Evolutionary conservation across 64 coral and sea anemone genomes (phyloP).

Genomic region (Pocillopora verrucosa): DNA sequence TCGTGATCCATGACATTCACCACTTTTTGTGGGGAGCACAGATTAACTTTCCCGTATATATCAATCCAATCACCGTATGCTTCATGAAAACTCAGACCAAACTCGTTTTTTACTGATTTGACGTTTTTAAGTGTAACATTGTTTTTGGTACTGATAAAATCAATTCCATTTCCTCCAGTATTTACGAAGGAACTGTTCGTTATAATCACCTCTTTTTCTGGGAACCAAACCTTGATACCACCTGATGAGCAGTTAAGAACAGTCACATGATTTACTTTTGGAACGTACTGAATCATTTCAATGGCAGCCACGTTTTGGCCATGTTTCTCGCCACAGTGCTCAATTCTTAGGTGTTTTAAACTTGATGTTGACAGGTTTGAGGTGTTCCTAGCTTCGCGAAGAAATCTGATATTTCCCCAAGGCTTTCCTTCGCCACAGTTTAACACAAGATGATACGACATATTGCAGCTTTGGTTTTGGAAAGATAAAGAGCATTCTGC

Average conservation of each 20-base stretch:
- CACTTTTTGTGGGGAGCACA: neutral
- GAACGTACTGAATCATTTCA: conserved; percentile 46
- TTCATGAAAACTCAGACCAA: neutral
- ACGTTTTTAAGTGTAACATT: conserved; percentile 12
- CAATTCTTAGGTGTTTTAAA: conserved; percentile 45
- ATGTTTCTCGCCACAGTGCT: conserved; percentile 62
- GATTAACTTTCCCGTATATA: neutral
- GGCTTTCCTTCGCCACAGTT: conserved; percentile 38
- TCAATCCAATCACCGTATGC: conserved; percentile 3
- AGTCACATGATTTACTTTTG: conserved; percentile 44
- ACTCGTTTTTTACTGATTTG: neutral
- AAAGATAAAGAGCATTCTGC: conserved; percentile 36
- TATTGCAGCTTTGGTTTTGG: neutral
- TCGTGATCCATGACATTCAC: neutral
- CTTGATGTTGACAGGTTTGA: neutral
- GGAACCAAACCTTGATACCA: conserved; percentile 24
- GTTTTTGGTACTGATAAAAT: neutral
- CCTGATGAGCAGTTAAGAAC: conserved; percentile 59
- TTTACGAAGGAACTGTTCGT: neutral
- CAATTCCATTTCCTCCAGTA: neutral
- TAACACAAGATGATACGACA: neutral
- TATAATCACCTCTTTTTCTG: neutral
- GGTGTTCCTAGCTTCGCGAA: neutral
- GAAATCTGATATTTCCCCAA: conserved; percentile 80
- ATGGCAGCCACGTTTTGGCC: conserved; percentile 48